Conservation (phyloP, 2,888 invertebrate species). For the Tinea trinotella region DNA sequence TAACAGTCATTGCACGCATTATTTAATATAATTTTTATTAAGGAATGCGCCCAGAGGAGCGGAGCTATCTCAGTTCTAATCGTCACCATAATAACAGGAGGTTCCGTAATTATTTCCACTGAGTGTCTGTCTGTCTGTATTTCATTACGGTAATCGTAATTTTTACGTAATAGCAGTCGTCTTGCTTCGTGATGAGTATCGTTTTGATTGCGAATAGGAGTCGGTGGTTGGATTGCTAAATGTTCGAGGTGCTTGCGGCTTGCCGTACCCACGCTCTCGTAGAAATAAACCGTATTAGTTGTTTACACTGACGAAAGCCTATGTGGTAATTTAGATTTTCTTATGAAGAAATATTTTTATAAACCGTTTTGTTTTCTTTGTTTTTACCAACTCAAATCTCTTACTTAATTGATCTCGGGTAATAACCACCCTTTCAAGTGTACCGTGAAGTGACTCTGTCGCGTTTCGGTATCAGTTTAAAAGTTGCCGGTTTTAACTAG, state of each 20-base stretch:
- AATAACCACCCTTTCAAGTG: too few species aligned
- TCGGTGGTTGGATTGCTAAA: constrained; percentile 47
- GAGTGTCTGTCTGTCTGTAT: constrained; percentile 44
- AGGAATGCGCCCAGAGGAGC: constrained; percentile 58
- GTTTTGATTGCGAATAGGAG: constrained; percentile 44
- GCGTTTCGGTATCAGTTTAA: too few species aligned
- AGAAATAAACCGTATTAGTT: constrained; percentile 15
- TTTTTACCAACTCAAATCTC: too few species aligned
- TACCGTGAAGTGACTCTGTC: too few species aligned
- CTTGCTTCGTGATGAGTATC: constrained; percentile 43
- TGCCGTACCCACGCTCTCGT: constrained; percentile 44
- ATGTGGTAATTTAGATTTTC: not conserved
- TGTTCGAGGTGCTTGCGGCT: constrained; percentile 33
- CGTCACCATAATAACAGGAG: constrained; percentile 63
- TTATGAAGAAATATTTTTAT: not conserved
- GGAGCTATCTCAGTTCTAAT: constrained; percentile 59
- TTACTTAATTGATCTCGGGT: too few species aligned
- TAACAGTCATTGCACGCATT: constrained; percentile 40
- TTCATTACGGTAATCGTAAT: constrained; percentile 70
- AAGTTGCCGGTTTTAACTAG: too few species aligned
- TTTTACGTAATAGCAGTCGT: constrained; percentile 61
- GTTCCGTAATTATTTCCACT: constrained; percentile 64
- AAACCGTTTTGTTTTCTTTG: too few species aligned
- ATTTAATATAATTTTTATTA: constrained; percentile 66
- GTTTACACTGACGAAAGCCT: constrained; percentile 14